phyloP scores from a whole-genome alignment of 2,888 invertebrate species.

The Parnassius apollo region DNA sequence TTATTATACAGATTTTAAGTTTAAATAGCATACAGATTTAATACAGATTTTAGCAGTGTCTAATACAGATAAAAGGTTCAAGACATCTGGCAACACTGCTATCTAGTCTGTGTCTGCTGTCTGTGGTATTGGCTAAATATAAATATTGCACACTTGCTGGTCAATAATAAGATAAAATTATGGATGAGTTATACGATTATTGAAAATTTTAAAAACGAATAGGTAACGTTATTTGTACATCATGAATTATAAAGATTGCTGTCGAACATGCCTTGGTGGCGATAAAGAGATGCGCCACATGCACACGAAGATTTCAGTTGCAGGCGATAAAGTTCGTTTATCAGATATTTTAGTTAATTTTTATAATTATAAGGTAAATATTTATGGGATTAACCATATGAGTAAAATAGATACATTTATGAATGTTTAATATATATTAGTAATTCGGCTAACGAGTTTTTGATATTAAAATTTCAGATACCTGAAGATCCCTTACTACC shows the following conservation, averaged over 20 bases:
- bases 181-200: no score
- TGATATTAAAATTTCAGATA: slow-evolving; percentile 42
- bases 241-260: slow-evolving; percentile 61
- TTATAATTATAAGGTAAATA: slow-evolving; percentile 63
- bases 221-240: no score
- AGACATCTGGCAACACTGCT: no score
- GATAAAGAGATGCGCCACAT: slow-evolving; percentile 65
- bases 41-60: no score
- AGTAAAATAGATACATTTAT: neutral
- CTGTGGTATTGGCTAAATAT: no score
- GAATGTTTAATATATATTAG: neutral
- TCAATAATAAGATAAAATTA: no score
- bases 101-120: no score
- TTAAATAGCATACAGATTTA: no score
- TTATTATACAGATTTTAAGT: no score
- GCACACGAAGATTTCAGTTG: slow-evolving; percentile 53
- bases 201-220: no score
- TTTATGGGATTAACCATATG: neutral
- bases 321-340: slow-evolving; percentile 56
- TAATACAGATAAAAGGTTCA: no score
- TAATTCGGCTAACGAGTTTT: neutral
- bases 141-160: no score
- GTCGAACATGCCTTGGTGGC: slow-evolving; percentile 64
- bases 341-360: slow-evolving; percentile 65
- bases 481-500: slow-evolving; percentile 52